Base-by-base conservation (phyloP, 2,888 invertebrate species). In the Ormyrus nitidulus region DNA sequence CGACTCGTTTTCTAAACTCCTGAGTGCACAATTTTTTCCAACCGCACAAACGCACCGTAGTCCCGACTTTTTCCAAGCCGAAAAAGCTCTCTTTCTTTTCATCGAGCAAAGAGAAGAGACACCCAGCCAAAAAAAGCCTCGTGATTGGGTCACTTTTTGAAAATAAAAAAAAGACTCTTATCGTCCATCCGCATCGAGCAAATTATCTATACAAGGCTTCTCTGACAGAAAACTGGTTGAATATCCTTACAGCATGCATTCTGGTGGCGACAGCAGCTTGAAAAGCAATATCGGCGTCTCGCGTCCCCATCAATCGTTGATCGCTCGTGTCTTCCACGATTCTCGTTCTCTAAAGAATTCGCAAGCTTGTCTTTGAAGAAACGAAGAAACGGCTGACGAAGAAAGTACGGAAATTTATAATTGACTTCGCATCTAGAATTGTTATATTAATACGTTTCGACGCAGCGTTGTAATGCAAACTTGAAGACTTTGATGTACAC, bases 351-450 rank as follows among this genome's bases (percentile, higher is more conserved):
- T 78, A 66, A 69, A 34, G 34, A 34, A 62, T 56, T 66, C 54
- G 10, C 68, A 34, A 44, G 51, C 48, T 44, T 59, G 13, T 48
- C 8, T 10, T 65, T 64, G 62, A 79, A 65, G 74, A 75, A 34
- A 9, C 49, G 79, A 79, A 79, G 79, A 79, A 19, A n/a, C 34
- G 44, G 64, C 71, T 19, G 80, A 69, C 51, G 70, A 64, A 74
- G 83, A 83, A 80, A 81, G 74, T 65, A 80, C 61, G 73, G 13
- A 69, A 62, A 11, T 54, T 53, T 53, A 69, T 10, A 56, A 64
- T 64, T 48, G 19, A 46, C 61, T 34, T 34, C 34, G 34, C 34
- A 34, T 34, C 34, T 34, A 34, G 34, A 34, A 34, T 34, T 44
- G 48, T 59, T 61, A 34, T 59, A 54, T 68, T 68, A 54, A 71